These are phyloP conservation scores for Polydesmus complanatus DNA, from an alignment of 2,888 invertebrate genomes.

Conservation along the genomic window DNA sequence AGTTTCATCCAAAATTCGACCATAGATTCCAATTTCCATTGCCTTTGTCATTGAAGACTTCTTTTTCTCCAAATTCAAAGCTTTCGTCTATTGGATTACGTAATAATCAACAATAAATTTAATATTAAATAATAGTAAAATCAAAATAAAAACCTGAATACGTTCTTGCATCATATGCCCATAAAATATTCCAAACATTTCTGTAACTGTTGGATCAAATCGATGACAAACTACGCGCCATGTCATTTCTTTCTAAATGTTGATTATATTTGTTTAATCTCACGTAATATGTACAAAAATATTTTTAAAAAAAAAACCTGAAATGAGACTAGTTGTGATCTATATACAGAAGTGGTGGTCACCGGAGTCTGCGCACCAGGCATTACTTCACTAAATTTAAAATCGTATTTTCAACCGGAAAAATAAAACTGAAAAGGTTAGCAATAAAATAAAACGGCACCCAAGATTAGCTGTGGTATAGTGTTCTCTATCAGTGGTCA, in stretches of 20 bases:
- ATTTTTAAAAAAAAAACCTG: not conserved
- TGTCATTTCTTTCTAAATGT: not conserved
- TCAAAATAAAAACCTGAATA: too few relatives aligned
- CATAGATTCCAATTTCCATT: not conserved
- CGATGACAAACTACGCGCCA: not conserved
- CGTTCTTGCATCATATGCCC: not conserved
- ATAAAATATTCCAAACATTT: not conserved
- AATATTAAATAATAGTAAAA: too few relatives aligned
- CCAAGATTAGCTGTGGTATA: constrained; percentile 59
- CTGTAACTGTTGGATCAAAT: not conserved
- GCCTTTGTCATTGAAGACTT: not conserved
- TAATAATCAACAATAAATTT: too few relatives aligned
- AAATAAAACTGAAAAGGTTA: too few relatives aligned
- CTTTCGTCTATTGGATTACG: not conserved
- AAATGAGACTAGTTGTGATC: not conserved
- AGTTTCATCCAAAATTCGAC: not conserved
- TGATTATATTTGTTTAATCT: too few relatives aligned
- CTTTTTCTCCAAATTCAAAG: not conserved
- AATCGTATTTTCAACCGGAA: too few relatives aligned
- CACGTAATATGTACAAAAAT: too few relatives aligned
- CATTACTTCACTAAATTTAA: constrained; percentile 2
- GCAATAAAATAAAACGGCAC: constrained; percentile 46
- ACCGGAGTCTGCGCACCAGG: not conserved
- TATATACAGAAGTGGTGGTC: not conserved
- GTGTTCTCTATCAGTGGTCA: constrained; percentile 49